Base-by-base conservation (phyloP, 2,113 vertebrate genomes). In the Chloropsis cyanopogon region DNA sequence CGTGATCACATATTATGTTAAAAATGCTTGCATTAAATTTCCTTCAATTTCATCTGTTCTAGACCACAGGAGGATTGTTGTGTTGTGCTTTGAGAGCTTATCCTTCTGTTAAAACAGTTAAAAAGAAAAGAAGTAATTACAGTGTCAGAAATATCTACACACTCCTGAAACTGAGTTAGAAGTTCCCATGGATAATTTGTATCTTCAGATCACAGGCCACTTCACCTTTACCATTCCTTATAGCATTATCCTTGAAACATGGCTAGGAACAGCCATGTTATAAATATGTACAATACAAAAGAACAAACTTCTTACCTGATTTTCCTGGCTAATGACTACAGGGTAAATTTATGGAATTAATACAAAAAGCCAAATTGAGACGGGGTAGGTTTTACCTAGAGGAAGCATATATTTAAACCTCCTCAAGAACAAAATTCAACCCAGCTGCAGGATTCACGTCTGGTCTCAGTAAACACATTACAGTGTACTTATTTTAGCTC, bases 1-100 rank as follows among this genome's bases (percentile, higher is more conserved):
- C 0, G 1, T 31, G 37, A 65, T 39, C 0, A 0, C 2, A 31
- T 57, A 70, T 82, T 69, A 20, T 1, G 18, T 82, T 84, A 72
- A 46, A 87, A 60, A 72, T 39, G 41, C 17, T 82, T 44, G 23
- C n/a, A n/a, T 29, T 82, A 18, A 53, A 50, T 86, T 87, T 76
- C 41, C 25, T 77, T 80, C 79, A 7, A 1, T 86, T 86, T 66
- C 12, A 28, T 46, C 19, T 82, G 12, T 65, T 37, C 37, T 23
- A 57, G 37, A 41, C 11, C 20, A 29, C 33, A 11, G 12, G 15
- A 73, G 8, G 12, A 35, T 41, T 39, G 42, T 25, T 61, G 15
- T 14, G 12, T 8, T 35, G 42, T 37, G 25, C 46, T 82, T 52
- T 50, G 25, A 68, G 19, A 70, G 7, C 6, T 28, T 46, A 25